Conservation (phyloP, 2,113 vertebrate genomes). For the Sorex araneus region DNA sequence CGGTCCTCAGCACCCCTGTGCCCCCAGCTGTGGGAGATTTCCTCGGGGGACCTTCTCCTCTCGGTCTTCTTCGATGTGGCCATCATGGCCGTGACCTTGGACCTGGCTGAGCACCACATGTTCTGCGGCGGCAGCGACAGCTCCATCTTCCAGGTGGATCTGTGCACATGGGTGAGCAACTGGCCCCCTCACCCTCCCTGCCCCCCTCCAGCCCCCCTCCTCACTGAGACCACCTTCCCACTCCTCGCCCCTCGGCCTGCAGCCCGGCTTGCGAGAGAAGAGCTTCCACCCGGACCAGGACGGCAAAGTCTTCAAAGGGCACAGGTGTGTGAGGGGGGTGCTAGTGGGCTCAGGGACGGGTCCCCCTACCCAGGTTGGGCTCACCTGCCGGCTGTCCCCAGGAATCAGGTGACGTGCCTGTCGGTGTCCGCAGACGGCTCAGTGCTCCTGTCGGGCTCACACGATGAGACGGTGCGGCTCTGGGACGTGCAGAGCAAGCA, state of each 20-base stretch:
- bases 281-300: slow-evolving; percentile 93
- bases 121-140: slow-evolving; percentile 97
- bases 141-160: slow-evolving; percentile 96
- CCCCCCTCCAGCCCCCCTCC: not conserved
- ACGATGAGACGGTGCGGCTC: slow-evolving; percentile 95
- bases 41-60: slow-evolving; percentile 95
- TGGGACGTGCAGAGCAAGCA: slow-evolving; percentile 99
- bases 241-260: not conserved
- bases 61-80: slow-evolving; percentile 95
- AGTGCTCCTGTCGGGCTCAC: slow-evolving; percentile 95
- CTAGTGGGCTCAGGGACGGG: not conserved
- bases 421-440: slow-evolving; percentile 96
- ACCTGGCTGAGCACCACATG: slow-evolving; percentile 95
- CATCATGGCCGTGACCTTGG: slow-evolving; percentile 96
- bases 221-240: no score
- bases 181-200: not conserved
- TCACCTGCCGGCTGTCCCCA: slow-evolving; percentile 75
- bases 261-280: slow-evolving; percentile 93
- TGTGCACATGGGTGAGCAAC: slow-evolving; percentile 93
- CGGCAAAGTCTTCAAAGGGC: slow-evolving; percentile 95
- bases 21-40: slow-evolving; percentile 95
- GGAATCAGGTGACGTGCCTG: slow-evolving; percentile 96
- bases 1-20: rapidly evolving
- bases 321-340: slow-evolving; percentile 89
- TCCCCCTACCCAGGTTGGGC: rapidly evolving